These are phyloP conservation scores for Limosa lapponica DNA, from an alignment of 2,797 vertebrate species.

Conservation along the genomic window DNA sequence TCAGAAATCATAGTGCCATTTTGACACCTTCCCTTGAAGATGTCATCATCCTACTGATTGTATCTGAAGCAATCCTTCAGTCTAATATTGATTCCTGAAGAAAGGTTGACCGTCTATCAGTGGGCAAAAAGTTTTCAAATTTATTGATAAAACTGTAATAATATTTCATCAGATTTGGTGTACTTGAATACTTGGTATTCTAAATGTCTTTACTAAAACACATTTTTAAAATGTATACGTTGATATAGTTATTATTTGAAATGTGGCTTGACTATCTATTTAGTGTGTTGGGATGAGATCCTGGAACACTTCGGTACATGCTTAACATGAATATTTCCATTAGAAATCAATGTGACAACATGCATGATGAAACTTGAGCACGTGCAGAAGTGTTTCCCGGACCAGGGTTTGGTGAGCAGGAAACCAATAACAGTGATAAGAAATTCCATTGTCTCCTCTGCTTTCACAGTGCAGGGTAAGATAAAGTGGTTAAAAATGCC, in stretches of 20 bases:
- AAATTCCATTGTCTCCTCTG: slow-evolving; percentile 51
- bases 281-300: background rate
- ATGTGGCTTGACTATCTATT: background rate
- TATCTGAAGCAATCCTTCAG: background rate
- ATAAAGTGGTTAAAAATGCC: slow-evolving; percentile 41
- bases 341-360: slow-evolving; percentile 50
- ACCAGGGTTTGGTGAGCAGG: slow-evolving; percentile 32
- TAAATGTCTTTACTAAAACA: background rate
- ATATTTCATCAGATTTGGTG: background rate
- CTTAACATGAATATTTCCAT: slow-evolving; percentile 32
- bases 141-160: background rate
- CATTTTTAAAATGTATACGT: background rate
- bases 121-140: background rate
- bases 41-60: background rate
- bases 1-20: background rate
- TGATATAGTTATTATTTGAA: background rate
- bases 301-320: background rate
- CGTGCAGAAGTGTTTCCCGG: slow-evolving; percentile 13
- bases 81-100: background rate
- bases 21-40: background rate
- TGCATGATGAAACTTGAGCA: slow-evolving; percentile 48
- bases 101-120: background rate
- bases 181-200: background rate
- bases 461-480: slow-evolving; percentile 22
- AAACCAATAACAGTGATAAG: slow-evolving; percentile 48